phyloP scores from a whole-genome alignment of 2,888 invertebrate species.

The Apamea sordens region DNA sequence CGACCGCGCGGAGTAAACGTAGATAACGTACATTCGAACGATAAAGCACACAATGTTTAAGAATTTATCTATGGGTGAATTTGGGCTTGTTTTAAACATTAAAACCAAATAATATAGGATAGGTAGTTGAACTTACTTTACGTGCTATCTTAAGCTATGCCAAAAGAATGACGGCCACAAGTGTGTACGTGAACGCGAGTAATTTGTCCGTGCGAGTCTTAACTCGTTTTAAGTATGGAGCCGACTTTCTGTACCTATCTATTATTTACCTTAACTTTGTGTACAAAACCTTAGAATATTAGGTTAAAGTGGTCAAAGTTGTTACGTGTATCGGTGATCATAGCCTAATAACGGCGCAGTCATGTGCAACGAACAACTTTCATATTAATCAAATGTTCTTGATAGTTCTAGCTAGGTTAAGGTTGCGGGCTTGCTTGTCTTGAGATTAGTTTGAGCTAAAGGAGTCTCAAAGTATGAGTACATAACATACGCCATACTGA shows the following conservation, averaged over 20 bases:
- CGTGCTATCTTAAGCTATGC: background rate
- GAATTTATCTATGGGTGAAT: too few species aligned
- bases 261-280: slow-evolving; percentile 15
- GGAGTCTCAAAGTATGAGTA: background rate
- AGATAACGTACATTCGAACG: too few species aligned
- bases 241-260: background rate
- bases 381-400: slow-evolving; percentile 40
- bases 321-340: slow-evolving; percentile 38
- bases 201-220: background rate
- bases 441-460: background rate
- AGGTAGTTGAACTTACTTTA: background rate
- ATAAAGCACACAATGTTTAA: background rate
- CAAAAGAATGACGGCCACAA: background rate
- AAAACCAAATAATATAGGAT: background rate
- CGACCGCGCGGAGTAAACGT: background rate
- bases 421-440: background rate
- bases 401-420: background rate
- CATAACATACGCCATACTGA: background rate
- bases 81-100: background rate
- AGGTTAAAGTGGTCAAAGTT: slow-evolving; percentile 52
- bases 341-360: slow-evolving; percentile 34
- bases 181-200: too few species aligned
- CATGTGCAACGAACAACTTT: slow-evolving; percentile 48
- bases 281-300: slow-evolving; percentile 27
- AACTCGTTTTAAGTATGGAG: background rate